A percentile compares a stretch with the other conserved stretches of the same genome.
Conservation (phyloP, 2,113 vertebrate genomes). For the Myotis yumanensis region DNA sequence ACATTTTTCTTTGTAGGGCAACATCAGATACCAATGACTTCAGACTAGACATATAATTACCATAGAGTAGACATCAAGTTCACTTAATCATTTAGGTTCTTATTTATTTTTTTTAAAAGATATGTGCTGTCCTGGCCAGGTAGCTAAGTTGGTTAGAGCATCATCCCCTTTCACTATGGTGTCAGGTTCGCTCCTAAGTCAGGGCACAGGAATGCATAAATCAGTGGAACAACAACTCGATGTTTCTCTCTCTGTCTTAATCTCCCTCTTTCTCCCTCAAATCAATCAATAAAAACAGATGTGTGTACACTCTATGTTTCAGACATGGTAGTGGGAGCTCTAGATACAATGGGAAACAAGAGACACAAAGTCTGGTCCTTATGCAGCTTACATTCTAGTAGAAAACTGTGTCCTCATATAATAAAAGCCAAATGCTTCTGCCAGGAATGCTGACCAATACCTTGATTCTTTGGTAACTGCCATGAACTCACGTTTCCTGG, state of each 20-base stretch:
- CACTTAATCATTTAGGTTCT: background rate
- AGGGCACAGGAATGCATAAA: background rate
- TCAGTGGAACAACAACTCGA: background rate
- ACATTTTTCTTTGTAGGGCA: conserved; percentile 10
- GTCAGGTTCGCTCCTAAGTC: background rate
- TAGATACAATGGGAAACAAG: background rate
- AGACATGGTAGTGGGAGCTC: background rate
- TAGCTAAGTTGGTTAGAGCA: background rate
- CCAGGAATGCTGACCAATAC: background rate
- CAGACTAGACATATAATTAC: background rate
- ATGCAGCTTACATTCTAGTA: background rate
- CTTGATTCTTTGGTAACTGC: background rate
- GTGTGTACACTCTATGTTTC: background rate
- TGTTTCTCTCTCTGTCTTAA: background rate
- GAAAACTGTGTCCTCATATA: background rate
- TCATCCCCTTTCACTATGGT: background rate
- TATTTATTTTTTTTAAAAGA: background rate
- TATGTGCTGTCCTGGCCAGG: background rate
- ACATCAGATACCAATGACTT: background rate
- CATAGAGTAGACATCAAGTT: background rate
- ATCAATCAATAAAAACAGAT: background rate
- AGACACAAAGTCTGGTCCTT: background rate
- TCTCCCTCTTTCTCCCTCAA: background rate
- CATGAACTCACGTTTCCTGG: background rate
- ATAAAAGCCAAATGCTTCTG: background rate